Percentiles rank a stretch among this genome's conserved stretches.
Evolutionary conservation across 2,888 invertebrate genomes (phyloP).

Genomic region (Tillus elongatus): DNA sequence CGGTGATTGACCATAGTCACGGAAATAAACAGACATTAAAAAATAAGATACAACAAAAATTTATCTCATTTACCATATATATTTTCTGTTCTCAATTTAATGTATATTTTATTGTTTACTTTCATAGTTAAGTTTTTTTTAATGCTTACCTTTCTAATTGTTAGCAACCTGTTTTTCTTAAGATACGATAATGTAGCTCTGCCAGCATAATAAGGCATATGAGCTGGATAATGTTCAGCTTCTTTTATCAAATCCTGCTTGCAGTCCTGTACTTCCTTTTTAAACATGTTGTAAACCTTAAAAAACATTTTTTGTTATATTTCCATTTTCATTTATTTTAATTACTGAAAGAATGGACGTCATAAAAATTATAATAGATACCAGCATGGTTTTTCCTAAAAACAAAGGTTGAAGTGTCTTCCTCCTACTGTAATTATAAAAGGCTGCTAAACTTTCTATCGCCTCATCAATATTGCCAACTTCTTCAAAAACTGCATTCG

Average conservation of each 20-base stretch:
- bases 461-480: conserved; percentile 75
- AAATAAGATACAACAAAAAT: no score
- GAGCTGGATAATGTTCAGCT: conserved; percentile 52
- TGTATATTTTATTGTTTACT: no score
- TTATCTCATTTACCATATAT: no score
- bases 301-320: conserved; percentile 10
- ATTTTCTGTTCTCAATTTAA: no score
- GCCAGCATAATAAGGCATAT: conserved; percentile 64
- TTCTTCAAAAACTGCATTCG: conserved; percentile 67
- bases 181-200: conserved; percentile 58
- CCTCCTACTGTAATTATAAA: conserved; percentile 69
- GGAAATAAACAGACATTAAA: no score
- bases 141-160: conserved; percentile 51
- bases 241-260: conserved; percentile 60
- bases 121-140: no score
- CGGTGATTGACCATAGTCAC: no score
- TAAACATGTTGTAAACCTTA: conserved; percentile 67
- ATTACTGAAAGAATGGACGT: no score
- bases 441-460: conserved; percentile 64
- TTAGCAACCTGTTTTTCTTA: conserved; percentile 55
- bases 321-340: not conserved
- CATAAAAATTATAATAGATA: conserved; percentile 11
- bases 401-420: conserved; percentile 62
- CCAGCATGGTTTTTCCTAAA: conserved; percentile 56
- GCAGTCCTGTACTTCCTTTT: conserved; percentile 61